A percentile compares a stretch with the other conserved stretches of the same genome.
Evolutionary conservation across 1,140 invertebrate genomes (phyloP).

Genomic region (Penaeus chinensis): DNA sequence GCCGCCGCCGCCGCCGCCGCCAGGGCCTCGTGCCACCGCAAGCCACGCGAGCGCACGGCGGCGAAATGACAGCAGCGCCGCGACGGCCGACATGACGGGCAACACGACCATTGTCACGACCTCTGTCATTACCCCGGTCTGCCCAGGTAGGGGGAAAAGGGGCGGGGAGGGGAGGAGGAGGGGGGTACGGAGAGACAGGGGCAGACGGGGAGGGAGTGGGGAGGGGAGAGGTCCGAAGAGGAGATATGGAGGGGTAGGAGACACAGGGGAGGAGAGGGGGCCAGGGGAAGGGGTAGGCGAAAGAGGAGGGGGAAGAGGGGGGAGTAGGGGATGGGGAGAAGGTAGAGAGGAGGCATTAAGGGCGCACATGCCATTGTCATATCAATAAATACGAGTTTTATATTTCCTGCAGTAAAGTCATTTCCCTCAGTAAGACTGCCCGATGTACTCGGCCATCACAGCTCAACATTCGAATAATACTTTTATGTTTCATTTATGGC

Average conservation of each 20-base stretch:
- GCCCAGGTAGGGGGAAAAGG: background rate
- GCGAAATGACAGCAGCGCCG: no score
- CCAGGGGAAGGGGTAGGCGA: background rate
- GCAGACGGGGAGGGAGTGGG: background rate
- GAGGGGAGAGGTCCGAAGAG: background rate
- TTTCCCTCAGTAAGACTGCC: conserved; percentile 32
- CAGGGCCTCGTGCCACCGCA: no score
- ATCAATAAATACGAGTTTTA: conserved; percentile 57
- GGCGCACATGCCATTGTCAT: conserved; percentile 41
- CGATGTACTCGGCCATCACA: conserved; percentile 31
- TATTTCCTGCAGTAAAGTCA: conserved; percentile 57
- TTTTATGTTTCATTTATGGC: conserved; percentile 57
- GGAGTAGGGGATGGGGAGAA: background rate
- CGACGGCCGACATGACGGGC: no score
- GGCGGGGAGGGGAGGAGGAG: background rate
- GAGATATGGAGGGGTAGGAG: background rate
- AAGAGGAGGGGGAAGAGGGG: background rate
- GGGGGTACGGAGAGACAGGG: background rate
- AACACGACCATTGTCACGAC: no score
- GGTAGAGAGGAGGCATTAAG: background rate
- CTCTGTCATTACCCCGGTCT: no score
- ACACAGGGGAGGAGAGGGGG: background rate
- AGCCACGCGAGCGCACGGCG: no score
- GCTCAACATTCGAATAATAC: conserved; percentile 51
- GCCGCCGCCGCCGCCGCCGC: no score